A percentile compares a stretch with the other conserved stretches of the same genome.
Conservation (phyloP, 1,140 invertebrate species). For the Trichogramma pretiosum region DNA sequence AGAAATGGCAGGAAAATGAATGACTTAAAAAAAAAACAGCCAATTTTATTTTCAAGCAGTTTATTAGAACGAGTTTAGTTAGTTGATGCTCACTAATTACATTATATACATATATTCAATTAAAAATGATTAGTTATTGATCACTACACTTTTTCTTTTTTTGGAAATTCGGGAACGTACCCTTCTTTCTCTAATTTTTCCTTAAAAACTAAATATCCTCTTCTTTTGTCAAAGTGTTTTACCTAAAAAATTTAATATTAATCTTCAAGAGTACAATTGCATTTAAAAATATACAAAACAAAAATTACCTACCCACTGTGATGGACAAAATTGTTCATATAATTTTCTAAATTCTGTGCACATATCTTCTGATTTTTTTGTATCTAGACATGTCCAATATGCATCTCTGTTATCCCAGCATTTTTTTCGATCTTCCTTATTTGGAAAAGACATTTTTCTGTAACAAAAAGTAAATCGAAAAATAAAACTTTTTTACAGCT, state of each 20-base stretch:
- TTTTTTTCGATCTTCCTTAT: slow-evolving; percentile 65
- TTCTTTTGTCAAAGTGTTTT: slow-evolving; percentile 86
- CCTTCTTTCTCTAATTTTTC: slow-evolving; percentile 77
- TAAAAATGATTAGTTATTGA: not conserved
- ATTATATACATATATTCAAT: no score
- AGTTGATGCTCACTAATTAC: no score
- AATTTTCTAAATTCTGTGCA: slow-evolving; percentile 65
- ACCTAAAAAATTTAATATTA: slow-evolving; percentile 49
- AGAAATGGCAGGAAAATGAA: not conserved
- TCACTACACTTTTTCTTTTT: slow-evolving; percentile 4
- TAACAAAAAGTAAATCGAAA: slow-evolving; percentile 17
- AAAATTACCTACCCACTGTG: slow-evolving; percentile 61
- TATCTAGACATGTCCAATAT: slow-evolving; percentile 84
- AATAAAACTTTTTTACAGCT: not conserved
- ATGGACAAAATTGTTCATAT: slow-evolving; percentile 77
- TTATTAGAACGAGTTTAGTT: no score
- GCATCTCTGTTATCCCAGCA: slow-evolving; percentile 80
- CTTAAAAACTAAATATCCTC: slow-evolving; percentile 81
- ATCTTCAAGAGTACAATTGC: not conserved
- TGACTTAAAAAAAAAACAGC: not conserved
- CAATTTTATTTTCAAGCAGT: slow-evolving; percentile 22
- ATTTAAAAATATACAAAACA: slow-evolving; percentile 1
- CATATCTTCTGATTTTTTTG: slow-evolving; percentile 49
- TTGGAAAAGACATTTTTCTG: slow-evolving; percentile 74
- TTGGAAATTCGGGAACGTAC: slow-evolving; percentile 56